Base-by-base conservation (phyloP, 2,113 vertebrate genomes). In the Regulus satrapa region DNA sequence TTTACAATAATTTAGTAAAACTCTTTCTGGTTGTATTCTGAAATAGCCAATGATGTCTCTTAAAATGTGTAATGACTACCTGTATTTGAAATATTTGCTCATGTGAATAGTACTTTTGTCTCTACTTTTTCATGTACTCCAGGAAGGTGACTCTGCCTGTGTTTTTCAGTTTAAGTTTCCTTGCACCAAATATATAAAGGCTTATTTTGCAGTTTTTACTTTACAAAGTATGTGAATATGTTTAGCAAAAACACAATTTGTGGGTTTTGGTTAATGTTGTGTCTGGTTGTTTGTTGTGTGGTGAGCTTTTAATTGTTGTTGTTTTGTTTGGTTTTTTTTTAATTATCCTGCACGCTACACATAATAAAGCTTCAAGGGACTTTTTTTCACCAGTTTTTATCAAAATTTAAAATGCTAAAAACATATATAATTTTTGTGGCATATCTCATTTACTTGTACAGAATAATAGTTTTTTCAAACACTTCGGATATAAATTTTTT, bases 201-300 rank as follows among this genome's bases (percentile, higher is more conserved):
- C 3, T 52, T 48, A 21, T 6, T 59, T 68, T 23, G 4, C 17
- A n/a, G 54, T 9, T 7, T 41, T 76, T 68, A 68, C 6, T 77
- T 86, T 51, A 31, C 6, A 34, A 71, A 85, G 13, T 23, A 56
- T 0, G 0, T 56, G 5, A 2, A 3, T 54, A 29, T 16, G 2
- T 36, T n/a, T n/a, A n/a, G n/a, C n/a, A n/a, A n/a, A n/a, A n/a
- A n/a, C n/a, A n/a, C n/a, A n/a, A n/a, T n/a, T n/a, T 34, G 20
- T 41, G 19, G 4, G 21, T 8, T 64, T 80, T 56, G 14, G 12
- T 64, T 80, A 28, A 8, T 32, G 6, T 36, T 56, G 8, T 32
- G 12, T 36, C 0, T 0, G 6, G 5, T 49, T 26, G 14, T 1
- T 58, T 80, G 19, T 34, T 52, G 14, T 51, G 7, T 34, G 21